phyloP scores from a whole-genome alignment of 1,140 invertebrate genomes.

The Drosophila sp. region DNA sequence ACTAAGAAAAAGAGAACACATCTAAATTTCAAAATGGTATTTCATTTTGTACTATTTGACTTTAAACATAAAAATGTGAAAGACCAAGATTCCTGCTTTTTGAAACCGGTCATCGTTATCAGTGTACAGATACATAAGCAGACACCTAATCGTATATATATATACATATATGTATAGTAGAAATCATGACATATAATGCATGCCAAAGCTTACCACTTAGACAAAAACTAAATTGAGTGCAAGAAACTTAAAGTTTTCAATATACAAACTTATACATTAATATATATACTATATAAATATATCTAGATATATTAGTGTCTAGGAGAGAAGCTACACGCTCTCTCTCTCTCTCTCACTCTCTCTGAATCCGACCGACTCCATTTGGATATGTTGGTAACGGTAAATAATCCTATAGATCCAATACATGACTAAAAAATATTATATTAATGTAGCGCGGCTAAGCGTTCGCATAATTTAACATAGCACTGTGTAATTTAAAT shows the following conservation, averaged over 20 bases:
- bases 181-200: constrained; percentile 84
- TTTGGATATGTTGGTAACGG: constrained; percentile 6
- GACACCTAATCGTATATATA: constrained; percentile 27
- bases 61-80: too few relatives aligned
- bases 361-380: background rate
- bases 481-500: constrained; percentile 70
- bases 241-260: constrained; percentile 77
- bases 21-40: too few relatives aligned
- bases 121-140: constrained; percentile 27
- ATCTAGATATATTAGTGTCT: constrained; percentile 44
- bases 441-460: constrained; percentile 33
- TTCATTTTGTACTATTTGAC: too few relatives aligned
- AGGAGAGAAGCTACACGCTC: constrained; percentile 6
- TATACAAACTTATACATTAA: constrained; percentile 16
- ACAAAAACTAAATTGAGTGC: constrained; percentile 69
- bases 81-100: too few relatives aligned
- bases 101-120: too few relatives aligned
- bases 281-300: constrained; percentile 19
- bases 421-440: constrained; percentile 39
- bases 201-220: constrained; percentile 84
- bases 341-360: constrained; percentile 9
- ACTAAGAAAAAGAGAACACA: too few relatives aligned
- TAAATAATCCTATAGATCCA: constrained; percentile 67
- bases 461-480: constrained; percentile 28
- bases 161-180: constrained; percentile 37